Evolutionary conservation across 2,888 invertebrate genomes (phyloP).

Genomic region (Scaeva pyrastri): DNA sequence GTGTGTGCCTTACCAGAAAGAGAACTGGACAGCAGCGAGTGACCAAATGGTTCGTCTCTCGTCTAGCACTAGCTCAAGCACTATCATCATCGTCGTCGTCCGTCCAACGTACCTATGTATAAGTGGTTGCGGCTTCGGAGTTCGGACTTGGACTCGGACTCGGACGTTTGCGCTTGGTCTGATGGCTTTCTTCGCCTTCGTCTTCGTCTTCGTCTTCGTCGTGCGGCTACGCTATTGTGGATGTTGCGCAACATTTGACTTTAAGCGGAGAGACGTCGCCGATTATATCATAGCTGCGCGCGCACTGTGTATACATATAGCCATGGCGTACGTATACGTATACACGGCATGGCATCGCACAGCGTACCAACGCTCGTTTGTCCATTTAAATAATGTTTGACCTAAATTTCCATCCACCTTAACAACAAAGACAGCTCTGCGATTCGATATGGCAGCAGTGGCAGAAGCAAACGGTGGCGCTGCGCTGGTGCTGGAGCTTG

Average conservation of each 20-base stretch:
- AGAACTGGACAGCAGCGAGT: conserved; percentile 66
- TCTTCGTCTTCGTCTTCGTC: conserved; percentile 12
- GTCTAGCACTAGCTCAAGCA: conserved; percentile 49
- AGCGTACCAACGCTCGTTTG: conserved; percentile 77
- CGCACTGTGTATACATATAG: conserved; percentile 32
- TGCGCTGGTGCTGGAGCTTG: too few species aligned
- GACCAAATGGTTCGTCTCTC: conserved; percentile 73
- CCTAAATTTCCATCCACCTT: conserved; percentile 79
- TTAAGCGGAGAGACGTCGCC: conserved; percentile 76
- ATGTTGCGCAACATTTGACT: conserved; percentile 76
- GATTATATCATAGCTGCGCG: conserved; percentile 74
- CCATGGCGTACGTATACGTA: neutral
- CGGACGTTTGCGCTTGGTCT: conserved; percentile 36
- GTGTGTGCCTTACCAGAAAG: conserved; percentile 53
- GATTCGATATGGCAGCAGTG: conserved; percentile 47
- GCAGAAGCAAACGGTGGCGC: conserved; percentile 49
- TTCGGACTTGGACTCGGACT: too few species aligned
- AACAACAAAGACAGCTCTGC: conserved; percentile 74
- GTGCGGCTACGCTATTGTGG: conserved; percentile 69
- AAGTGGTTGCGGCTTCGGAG: conserved; percentile 26
- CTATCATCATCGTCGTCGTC: conserved; percentile 3
- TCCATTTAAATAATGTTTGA: conserved; percentile 79
- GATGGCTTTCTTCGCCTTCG: conserved; percentile 42
- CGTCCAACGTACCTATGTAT: neutral
- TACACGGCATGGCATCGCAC: conserved; percentile 63